Evolutionary conservation across 2,888 invertebrate genomes (phyloP).

Genomic region (Megaustenia siamemsis): DNA sequence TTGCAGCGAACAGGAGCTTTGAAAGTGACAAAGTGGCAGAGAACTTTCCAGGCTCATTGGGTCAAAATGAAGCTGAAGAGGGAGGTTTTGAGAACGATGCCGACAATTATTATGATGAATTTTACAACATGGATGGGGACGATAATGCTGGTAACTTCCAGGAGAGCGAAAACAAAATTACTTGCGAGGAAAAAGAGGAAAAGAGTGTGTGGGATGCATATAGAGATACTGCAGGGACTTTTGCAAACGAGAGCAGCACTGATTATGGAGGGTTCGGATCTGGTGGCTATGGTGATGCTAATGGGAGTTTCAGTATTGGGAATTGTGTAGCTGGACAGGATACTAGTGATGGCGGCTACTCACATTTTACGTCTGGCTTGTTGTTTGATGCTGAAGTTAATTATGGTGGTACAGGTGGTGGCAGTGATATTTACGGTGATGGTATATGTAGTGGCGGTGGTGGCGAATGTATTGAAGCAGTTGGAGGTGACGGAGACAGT

Average conservation of each 20-base stretch:
- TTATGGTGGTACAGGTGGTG: constrained; percentile 34
- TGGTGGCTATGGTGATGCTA: neutral
- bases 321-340: constrained; percentile 12
- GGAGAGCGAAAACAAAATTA: neutral
- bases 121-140: constrained; percentile 50
- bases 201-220: constrained; percentile 35
- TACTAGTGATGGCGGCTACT: constrained; percentile 30
- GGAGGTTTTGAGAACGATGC: constrained; percentile 36
- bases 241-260: neutral
- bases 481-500: constrained; percentile 49
- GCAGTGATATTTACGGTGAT: constrained; percentile 49
- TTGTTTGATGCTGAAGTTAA: constrained; percentile 29
- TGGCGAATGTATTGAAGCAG: neutral
- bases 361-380: neutral
- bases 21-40: constrained; percentile 13
- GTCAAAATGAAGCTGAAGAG: constrained; percentile 10
- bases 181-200: neutral
- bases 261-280: constrained; percentile 28
- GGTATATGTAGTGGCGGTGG: constrained; percentile 41
- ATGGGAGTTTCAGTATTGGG: neutral
- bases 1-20: neutral
- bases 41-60: neutral
- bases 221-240: neutral
- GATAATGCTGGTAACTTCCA: constrained; percentile 29
- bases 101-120: constrained; percentile 52